phyloP scores from a whole-genome alignment of 2,797 vertebrate genomes.

The Amniataba percoides region DNA sequence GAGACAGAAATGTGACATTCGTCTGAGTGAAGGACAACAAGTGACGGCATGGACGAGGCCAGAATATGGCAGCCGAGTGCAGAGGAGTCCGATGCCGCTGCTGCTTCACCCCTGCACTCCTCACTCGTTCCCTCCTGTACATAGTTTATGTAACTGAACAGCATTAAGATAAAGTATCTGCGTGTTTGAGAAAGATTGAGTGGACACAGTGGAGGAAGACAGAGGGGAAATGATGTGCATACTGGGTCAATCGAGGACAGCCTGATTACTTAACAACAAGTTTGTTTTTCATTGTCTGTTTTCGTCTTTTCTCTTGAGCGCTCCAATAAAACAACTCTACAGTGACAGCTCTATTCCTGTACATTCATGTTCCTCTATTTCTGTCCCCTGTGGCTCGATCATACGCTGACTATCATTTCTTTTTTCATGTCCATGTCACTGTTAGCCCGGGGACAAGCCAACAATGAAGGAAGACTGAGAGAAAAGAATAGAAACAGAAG shows the following conservation, averaged over 20 bases:
- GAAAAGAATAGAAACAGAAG: background rate
- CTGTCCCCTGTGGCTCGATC: slow-evolving; percentile 26
- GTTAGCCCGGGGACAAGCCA: background rate
- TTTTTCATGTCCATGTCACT: slow-evolving; percentile 25
- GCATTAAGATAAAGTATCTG: background rate
- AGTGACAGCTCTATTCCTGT: slow-evolving; percentile 34
- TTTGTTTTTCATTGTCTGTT: slow-evolving; percentile 23
- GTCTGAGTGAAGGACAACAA: slow-evolving; percentile 37
- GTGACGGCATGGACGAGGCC: slow-evolving; percentile 1
- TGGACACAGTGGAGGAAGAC: background rate
- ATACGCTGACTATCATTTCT: slow-evolving; percentile 13
- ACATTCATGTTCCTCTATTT: slow-evolving; percentile 9
- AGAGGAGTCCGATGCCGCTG: slow-evolving; percentile 2
- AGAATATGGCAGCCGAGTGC: slow-evolving; percentile 17
- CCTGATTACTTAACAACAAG: background rate
- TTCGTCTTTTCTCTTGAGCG: background rate
- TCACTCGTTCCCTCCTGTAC: background rate
- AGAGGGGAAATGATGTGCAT: slow-evolving; percentile 9
- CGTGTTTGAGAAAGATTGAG: background rate
- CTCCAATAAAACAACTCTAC: slow-evolving; percentile 31
- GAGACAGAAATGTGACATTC: slow-evolving; percentile 26
- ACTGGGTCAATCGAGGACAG: slow-evolving; percentile 7
- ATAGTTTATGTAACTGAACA: background rate
- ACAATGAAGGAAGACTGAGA: slow-evolving; percentile 13
- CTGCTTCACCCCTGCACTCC: slow-evolving; percentile 17